Evolutionary conservation across 2,113 vertebrate genomes (phyloP), one percentile per base, ranked within the genome.

Genomic region (Sebastes schlegelii): DNA sequence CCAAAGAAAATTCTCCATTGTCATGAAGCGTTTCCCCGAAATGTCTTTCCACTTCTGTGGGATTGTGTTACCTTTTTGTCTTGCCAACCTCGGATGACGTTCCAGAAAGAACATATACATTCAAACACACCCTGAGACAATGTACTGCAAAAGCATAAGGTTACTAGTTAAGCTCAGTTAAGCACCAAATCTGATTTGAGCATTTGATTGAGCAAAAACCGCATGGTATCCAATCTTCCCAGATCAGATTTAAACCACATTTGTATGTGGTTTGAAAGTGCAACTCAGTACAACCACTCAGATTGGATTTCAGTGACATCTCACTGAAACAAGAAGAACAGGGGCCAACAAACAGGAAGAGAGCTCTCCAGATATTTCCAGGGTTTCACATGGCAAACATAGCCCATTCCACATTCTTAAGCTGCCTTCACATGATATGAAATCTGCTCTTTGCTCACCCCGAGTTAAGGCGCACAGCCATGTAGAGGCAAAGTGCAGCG

Each of bases 231-330:
- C 57, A 87, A 26, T 82, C 70, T 57, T 84, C 43, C 16, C 80
- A 70, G 64, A 87, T 82, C 64, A 49, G 26, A 87, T 86, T 83
- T 12, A 82, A 83, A 89, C 61, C 67, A 74, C 43, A 26, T 72
- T 86, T 83, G 81, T 86, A 34, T 42, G n/a, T 77, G 65, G 77
- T 86, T 85, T 79, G 23, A 78, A 74, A 84, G 62, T 68, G 62
- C 17, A 64, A 43, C 54, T 71, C 23, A 26, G 16, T 65, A 43
- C 34, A 85, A 79, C 71, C 55, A 34, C 65, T 70, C 23, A 72
- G 52, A 75, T 74, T 74, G 16, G 48, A 76, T 89, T 83, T 84
- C 17, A 0, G n/a, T 54, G 23, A 61, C 70, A 72, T 79, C 0
- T 71, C 3, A 42, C 2, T 73, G 42, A 48, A 85, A 57, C 60